Evolutionary conservation across 2,113 vertebrate genomes (phyloP).

Genomic region (Bettongia penicillata): DNA sequence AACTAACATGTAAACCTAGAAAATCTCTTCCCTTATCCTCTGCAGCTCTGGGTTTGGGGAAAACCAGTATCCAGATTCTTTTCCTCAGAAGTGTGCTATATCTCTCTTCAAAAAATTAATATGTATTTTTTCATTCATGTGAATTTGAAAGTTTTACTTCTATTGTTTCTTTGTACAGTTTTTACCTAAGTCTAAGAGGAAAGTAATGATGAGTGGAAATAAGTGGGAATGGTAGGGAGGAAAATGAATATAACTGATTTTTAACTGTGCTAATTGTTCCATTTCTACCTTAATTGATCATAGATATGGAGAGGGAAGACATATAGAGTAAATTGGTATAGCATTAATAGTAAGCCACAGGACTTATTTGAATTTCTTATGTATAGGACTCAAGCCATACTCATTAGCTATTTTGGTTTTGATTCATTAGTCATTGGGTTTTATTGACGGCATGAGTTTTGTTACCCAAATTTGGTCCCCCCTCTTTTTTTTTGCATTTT

Average conservation of each 20-base stretch:
- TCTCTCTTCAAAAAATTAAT: neutral
- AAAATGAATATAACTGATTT: neutral
- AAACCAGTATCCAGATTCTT: neutral
- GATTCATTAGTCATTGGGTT: neutral
- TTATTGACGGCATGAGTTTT: neutral
- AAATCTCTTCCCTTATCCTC: neutral
- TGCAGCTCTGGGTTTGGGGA: neutral
- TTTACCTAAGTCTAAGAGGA: neutral
- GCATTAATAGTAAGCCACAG: neutral
- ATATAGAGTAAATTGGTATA: neutral
- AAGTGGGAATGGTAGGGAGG: neutral
- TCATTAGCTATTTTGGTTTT: neutral
- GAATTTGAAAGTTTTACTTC: neutral
- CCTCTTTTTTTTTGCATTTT: conserved; percentile 16
- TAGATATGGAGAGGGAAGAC: neutral
- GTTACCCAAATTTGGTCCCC: neutral
- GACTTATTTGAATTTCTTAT: neutral
- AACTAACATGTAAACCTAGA: neutral
- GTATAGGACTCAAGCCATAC: neutral
- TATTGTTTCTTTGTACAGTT: neutral
- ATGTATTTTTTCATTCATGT: neutral
- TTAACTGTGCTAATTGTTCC: neutral
- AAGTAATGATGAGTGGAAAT: neutral
- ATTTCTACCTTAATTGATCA: neutral
- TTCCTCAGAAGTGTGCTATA: neutral